A percentile compares a stretch with the other conserved stretches of the same genome.
Conservation (phyloP, 2,797 vertebrate species). For the Falco novaeseelandiae region DNA sequence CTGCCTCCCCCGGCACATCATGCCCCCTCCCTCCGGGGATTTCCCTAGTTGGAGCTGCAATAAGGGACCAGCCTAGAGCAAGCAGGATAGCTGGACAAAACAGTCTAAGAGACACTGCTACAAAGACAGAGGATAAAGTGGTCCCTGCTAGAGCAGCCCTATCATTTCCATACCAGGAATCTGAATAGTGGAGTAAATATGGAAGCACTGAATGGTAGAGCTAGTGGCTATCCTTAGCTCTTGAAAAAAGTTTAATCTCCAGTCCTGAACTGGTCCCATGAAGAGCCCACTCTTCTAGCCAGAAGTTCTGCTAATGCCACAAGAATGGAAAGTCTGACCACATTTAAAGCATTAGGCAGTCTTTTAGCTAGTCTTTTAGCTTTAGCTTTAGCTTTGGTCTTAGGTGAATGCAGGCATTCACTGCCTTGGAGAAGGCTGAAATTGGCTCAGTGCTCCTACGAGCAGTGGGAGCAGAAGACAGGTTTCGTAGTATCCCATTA, state of each 20-base stretch:
- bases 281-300: not conserved
- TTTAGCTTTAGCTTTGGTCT: not conserved
- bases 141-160: not conserved
- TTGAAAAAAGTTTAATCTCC: not conserved
- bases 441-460: not conserved
- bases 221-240: not conserved
- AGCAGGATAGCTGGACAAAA: not conserved
- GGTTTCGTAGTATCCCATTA: not conserved
- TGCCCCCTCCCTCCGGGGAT: not conserved
- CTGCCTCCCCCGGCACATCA: too few relatives aligned
- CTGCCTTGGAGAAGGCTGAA: not conserved
- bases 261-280: not conserved
- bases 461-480: not conserved
- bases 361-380: not conserved
- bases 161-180: not conserved
- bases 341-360: not conserved
- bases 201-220: not conserved
- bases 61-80: not conserved
- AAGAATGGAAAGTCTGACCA: not conserved
- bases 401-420: not conserved
- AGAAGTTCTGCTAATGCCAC: not conserved
- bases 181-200: not conserved
- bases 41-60: not conserved
- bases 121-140: not conserved
- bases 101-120: not conserved